Evolutionary conservation across 2,888 invertebrate species (phyloP), one percentile per base, ranked within the genome.

Genomic region (Drosophila parthenogenetica): DNA sequence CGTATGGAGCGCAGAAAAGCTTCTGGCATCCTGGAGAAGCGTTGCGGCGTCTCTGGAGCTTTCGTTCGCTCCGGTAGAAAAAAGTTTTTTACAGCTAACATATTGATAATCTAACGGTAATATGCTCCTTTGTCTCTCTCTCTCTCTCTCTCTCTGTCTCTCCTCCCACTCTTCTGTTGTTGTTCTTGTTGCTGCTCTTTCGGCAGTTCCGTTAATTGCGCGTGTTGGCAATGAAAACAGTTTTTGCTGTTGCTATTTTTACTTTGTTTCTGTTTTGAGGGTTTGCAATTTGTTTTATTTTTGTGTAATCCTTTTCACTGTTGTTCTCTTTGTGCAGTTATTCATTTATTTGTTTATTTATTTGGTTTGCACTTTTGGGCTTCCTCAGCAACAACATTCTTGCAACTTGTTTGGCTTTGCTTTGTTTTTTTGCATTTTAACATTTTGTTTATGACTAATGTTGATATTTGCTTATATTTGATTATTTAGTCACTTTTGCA

Each of bases 31-130:
- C 94, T 93, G 65, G 94, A 94, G 88, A 94, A 94, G 81, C 94
- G 93, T 58, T 93, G 93, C 35, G 93, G 93, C 39, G 93, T 92
- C 88, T 94, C 94, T 72, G 94, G 94, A 77, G 92, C 91, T 59
- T 90, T 90, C 49, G 89, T 55, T 77, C 94, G 94, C 79, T 93
- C 93, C 73, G 95, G 95, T 92, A 95, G 93, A 89, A 95, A 94
- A 93, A 96, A 96, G 92, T 95, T 96, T 91, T 95, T 95, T 45
- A 95, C 95, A 29, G 95, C 95, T 91, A 95, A 93, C 94, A 95
- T 95, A 25, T 19, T 73, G 35, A 39, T 48, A 40, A 3, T 51
- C 13, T 49, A 74, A 57, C 74, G 43, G 69, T 60, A 22, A 10
- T 37, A 4, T 7, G n/a, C 32, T 37, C 22, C 22, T 37, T 25